A percentile compares a stretch with the other conserved stretches of the same genome.
Conservation (phyloP, 2,797 vertebrate species). For the Hemitrygon akajei region DNA sequence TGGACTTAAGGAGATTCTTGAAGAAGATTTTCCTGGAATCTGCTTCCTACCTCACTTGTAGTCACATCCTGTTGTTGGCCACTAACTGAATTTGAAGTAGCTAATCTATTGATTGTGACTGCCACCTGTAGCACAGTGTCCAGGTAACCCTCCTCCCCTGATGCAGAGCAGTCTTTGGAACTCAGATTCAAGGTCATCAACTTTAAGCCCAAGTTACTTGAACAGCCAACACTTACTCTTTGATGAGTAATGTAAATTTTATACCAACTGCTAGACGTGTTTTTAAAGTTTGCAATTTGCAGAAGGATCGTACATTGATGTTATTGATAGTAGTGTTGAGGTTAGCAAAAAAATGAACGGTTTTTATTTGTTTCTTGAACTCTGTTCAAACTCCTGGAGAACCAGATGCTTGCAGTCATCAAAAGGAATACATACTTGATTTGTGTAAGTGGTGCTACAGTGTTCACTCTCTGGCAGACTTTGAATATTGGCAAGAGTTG, state of each 20-base stretch:
- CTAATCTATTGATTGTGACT: no score
- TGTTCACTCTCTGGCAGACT: conserved; percentile 56
- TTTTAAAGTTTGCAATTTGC: background rate
- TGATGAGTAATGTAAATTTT: background rate
- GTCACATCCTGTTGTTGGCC: no score
- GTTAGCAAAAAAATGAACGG: background rate
- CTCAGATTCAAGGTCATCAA: no score
- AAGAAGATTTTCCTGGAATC: no score
- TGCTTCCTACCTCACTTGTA: no score
- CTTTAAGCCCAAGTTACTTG: no score
- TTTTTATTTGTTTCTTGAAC: conserved; percentile 36
- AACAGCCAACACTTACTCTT: background rate
- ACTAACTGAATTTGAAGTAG: no score
- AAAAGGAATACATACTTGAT: conserved; percentile 52
- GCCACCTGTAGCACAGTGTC: no score
- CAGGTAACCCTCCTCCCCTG: no score
- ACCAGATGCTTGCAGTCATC: conserved; percentile 62
- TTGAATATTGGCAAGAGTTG: conserved; percentile 65
- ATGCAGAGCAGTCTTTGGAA: no score
- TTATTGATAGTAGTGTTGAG: conserved; percentile 39
- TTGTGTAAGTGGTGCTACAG: conserved; percentile 53
- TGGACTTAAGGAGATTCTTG: no score
- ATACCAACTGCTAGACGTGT: background rate
- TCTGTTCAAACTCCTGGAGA: conserved; percentile 66
- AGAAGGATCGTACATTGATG: background rate